A percentile compares a stretch with the other conserved stretches of the same genome.
Evolutionary conservation across 2,888 invertebrate genomes (phyloP).

Genomic region (Phalera bucephala): DNA sequence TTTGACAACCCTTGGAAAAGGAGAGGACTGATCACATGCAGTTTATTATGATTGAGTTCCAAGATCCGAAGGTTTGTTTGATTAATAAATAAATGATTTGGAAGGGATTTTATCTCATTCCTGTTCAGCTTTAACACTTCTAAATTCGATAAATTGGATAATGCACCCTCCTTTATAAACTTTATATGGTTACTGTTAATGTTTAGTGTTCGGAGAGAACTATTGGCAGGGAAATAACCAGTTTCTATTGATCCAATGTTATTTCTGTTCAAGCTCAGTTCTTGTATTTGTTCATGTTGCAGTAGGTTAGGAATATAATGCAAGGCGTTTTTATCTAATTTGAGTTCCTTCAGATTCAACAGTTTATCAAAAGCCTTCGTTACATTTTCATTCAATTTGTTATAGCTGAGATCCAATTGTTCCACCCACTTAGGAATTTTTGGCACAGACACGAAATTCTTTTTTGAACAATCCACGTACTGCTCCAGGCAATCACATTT

Average conservation of each 20-base stretch:
- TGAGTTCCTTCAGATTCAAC: conserved; percentile 60
- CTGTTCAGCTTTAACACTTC: conserved; percentile 90
- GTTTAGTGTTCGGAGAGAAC: conserved; percentile 67
- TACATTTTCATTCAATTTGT: conserved; percentile 69
- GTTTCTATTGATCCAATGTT: conserved; percentile 80
- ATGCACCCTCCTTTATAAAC: conserved; percentile 86
- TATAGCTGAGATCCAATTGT: conserved; percentile 86
- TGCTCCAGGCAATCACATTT: conserved; percentile 88
- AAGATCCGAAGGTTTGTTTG: conserved; percentile 87
- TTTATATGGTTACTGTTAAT: conserved; percentile 86
- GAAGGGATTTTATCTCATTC: conserved; percentile 87
- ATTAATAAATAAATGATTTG: conserved; percentile 89
- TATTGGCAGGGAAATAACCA: conserved; percentile 84
- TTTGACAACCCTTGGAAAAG: conserved; percentile 90
- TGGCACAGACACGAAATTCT: conserved; percentile 87
- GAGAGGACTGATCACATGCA: conserved; percentile 90
- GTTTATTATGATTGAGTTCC: conserved; percentile 93
- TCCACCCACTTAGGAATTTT: conserved; percentile 90
- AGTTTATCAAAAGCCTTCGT: conserved; percentile 61
- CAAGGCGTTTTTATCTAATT: conserved; percentile 83
- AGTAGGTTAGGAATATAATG: conserved; percentile 81
- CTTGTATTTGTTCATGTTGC: conserved; percentile 77
- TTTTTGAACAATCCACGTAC: conserved; percentile 89
- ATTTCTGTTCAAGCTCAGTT: conserved; percentile 86
- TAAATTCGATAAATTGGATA: conserved; percentile 88